Percentiles rank a stretch among this genome's conserved stretches.
phyloP scores from a whole-genome alignment of 2,797 vertebrate species.

The Enteromius unitaeniatus region DNA sequence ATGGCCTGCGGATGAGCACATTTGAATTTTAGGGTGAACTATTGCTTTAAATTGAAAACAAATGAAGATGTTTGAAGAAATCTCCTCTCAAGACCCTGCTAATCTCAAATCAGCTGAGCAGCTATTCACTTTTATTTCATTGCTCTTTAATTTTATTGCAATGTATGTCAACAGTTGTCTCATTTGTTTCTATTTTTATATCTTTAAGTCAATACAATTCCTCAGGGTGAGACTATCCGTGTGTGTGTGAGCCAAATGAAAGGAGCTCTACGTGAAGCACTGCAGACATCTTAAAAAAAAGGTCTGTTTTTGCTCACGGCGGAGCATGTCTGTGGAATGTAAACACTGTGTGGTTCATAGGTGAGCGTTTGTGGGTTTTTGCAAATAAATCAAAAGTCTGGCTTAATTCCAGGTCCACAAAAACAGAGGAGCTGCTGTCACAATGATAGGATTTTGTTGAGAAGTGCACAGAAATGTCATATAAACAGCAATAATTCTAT shows the following conservation, averaged over 20 bases:
- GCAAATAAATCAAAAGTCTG: conserved; percentile 38
- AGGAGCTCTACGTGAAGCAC: conserved; percentile 32
- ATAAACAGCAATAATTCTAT: conserved; percentile 7
- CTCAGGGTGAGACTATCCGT: conserved; percentile 17
- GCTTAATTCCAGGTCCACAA: neutral
- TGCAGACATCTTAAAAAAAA: conserved; percentile 25
- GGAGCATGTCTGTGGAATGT: conserved; percentile 51
- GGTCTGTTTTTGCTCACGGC: conserved; percentile 46
- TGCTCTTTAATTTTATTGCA: neutral
- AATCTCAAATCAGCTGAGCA: neutral
- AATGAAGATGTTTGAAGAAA: neutral
- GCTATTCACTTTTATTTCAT: neutral
- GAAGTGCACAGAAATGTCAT: neutral
- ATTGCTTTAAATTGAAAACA: neutral
- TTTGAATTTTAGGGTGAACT: neutral
- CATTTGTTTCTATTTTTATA: neutral
- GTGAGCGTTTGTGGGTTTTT: conserved; percentile 48
- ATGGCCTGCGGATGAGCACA: neutral
- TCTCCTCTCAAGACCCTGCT: neutral
- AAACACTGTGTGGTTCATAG: conserved; percentile 52
- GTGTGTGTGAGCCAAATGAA: conserved; percentile 33
- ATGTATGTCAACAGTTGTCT: neutral
- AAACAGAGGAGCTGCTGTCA: conserved; percentile 26
- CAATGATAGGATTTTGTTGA: conserved; percentile 23
- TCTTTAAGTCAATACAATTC: neutral